Base-by-base conservation (phyloP, 2,888 invertebrate genomes). In the Apantesis nais region DNA sequence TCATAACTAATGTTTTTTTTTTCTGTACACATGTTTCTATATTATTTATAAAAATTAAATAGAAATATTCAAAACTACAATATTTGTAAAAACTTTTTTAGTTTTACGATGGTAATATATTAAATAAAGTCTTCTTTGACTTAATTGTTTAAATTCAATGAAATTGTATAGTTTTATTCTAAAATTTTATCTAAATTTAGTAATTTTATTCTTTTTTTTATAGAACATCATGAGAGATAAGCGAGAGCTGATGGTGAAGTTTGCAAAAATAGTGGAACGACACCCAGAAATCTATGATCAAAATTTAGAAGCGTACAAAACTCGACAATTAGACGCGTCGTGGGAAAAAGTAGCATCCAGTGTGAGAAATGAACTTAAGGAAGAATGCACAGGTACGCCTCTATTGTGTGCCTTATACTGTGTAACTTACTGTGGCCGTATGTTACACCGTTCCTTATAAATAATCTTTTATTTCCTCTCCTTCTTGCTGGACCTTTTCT, bases 241-340 rank as follows among this genome's bases (percentile, higher is more conserved):
- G 78, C 92, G 92, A 75, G 88, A 90, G 72, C 87, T 92, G 71
- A 93, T 94, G 86, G 90, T 91, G 61, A 86, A 89, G 62, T 95
- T 95, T 77, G 95, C 95, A 75, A 92, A 93, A 82, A 90, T 95
- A 76, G 89, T 95, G 68, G 89, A 94, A 85, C 88, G 88, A 77
- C 91, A 92, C 77, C 93, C 94, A 60, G 94, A 93, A 79, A 85
- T 95, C 25, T 95, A 95, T 75, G 91, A 95, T 74, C 89, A 90
- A 68, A 92, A 88, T 72, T 85, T 92, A 74, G 94, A 94, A 14
- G 90, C 92, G 39, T 95, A 95, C 79, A 89, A 93, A 71, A 75
- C 81, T 12, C 74, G 81, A 37, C 75, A 76, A n/a, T 78, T 80
- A 1, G 82, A 85, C 37, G 69, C 71, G 19, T 79, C 86, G 5